These are phyloP conservation scores for Lophochroa leadbeateri DNA, from an alignment of 2,113 vertebrate genomes.

Conservation along the genomic window DNA sequence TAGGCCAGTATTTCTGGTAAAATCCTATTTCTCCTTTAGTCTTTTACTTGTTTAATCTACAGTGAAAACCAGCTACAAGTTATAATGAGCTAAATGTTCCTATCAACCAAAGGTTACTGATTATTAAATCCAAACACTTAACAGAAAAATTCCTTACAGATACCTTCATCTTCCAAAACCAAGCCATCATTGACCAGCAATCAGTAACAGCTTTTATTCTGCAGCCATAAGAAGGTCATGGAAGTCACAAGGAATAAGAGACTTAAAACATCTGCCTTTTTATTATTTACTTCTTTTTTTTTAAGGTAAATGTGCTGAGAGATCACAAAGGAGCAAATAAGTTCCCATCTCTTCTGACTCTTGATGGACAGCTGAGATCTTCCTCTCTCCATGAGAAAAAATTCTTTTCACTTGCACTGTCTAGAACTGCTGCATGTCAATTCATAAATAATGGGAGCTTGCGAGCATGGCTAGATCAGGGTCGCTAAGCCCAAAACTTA, in stretches of 20 bases:
- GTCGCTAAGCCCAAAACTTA: background rate
- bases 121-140: background rate
- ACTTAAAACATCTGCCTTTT: background rate
- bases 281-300: background rate
- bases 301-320: background rate
- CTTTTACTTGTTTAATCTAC: background rate
- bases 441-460: background rate
- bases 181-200: background rate
- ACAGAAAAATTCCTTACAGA: background rate
- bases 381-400: background rate
- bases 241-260: background rate
- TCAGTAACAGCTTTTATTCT: background rate
- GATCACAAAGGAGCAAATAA: background rate
- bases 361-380: background rate
- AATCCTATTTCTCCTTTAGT: background rate
- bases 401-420: background rate
- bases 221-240: background rate
- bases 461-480: accelerated
- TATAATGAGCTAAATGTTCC: background rate
- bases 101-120: background rate
- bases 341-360: background rate
- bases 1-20: background rate
- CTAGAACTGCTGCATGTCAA: background rate
- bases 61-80: background rate
- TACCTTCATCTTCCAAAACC: background rate